A percentile compares a stretch with the other conserved stretches of the same genome.
Conservation (phyloP, 2,888 invertebrate species). For the Cheilosia impressa region DNA sequence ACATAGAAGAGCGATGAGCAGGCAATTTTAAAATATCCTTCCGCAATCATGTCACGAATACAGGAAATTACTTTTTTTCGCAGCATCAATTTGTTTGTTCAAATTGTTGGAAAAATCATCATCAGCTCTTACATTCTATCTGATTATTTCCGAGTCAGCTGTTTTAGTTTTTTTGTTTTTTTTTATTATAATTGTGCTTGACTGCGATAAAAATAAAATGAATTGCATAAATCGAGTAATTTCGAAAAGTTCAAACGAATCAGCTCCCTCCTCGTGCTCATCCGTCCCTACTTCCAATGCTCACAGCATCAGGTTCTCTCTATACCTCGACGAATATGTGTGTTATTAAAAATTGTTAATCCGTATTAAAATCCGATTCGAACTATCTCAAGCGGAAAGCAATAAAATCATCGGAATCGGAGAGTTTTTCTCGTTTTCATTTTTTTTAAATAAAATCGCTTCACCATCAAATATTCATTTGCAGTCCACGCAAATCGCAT, state of each 20-base stretch:
- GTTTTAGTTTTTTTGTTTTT: constrained; percentile 23
- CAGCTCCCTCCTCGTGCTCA: neutral
- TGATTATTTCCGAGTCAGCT: constrained; percentile 56
- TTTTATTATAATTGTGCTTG: constrained; percentile 47
- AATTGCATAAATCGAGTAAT: constrained; percentile 47
- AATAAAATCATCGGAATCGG: constrained; percentile 62
- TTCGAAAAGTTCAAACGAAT: constrained; percentile 58
- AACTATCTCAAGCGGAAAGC: constrained; percentile 68
- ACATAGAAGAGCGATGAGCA: too few relatives aligned
- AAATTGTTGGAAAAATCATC: constrained; percentile 26
- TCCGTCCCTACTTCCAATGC: neutral
- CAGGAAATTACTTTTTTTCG: neutral
- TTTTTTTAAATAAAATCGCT: constrained; percentile 22
- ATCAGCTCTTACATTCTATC: constrained; percentile 12
- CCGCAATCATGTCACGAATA: constrained; percentile 11
- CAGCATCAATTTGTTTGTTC: neutral
- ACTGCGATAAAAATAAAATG: constrained; percentile 46
- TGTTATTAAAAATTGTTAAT: constrained; percentile 72
- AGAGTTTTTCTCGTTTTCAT: constrained; percentile 30
- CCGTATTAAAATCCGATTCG: constrained; percentile 69
- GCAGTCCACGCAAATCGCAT: constrained; percentile 60
- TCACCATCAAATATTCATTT: constrained; percentile 65
- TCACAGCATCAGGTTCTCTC: neutral
- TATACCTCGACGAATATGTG: constrained; percentile 5
- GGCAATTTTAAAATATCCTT: neutral